Base-by-base conservation (phyloP, 2,797 vertebrate species). In the Cyclopterus lumpus region DNA sequence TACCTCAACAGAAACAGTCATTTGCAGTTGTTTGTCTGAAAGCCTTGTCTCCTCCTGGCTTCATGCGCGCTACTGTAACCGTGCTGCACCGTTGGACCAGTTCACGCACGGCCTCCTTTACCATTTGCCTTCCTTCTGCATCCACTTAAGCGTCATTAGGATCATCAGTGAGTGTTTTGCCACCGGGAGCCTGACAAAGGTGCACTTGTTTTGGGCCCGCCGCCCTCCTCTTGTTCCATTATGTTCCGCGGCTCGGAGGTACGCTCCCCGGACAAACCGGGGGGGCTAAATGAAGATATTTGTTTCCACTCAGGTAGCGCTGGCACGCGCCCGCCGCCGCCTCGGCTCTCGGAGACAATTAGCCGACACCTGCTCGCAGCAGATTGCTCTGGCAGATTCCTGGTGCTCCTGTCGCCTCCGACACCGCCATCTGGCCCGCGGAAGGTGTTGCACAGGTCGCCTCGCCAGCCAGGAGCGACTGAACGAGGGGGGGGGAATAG, bases 351-450 rank as follows among this genome's bases (percentile, higher is more conserved):
- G 81, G 95, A 96, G 95, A 96, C 96, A 96, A 97, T 98, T 97
- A 96, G 94, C 91, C 92, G 93, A 96, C 96, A 98, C 96, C 96
- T 97, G 96, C 94, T 96, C 91, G 82, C 90, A 89, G 94, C 96
- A 98, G 96, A 97, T 96, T 97, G 96, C 94, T 96, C 95, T 96
- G 95, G 95, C 96, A 96, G 96, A 95, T 95, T 95, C 93, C 90
- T 91, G 93, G 93, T 89, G 93, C 93, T 95, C 95, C 89, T 93
- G 95, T 95, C 91, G 94, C 93, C 95, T 95, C 91, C 92, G 92
- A 93, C 92, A 89, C 91, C 92, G 83, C 97, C 97, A 98, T 97
- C 96, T 97, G 96, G 95, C 95, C 94, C 89, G 86, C 84, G 95
- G 94, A 97, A 97, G 97, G 96, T 96, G 96, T 92, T 94, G 95